Base-by-base conservation (phyloP, 2,888 invertebrate species). In the Pegoplata infirma region DNA sequence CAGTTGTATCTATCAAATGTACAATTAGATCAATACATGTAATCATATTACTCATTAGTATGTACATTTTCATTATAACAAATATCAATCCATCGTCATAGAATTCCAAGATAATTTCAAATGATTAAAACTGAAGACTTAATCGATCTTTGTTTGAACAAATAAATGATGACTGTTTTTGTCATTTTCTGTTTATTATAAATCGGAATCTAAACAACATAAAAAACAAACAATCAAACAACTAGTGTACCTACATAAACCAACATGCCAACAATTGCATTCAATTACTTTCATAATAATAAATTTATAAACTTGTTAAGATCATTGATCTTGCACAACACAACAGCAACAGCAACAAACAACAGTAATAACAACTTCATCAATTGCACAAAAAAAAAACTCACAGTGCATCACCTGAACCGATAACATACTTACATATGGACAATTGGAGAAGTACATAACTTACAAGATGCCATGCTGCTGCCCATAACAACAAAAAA, bases 281-380 rank as follows among this genome's bases (percentile, higher is more conserved):
- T 73, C 74, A 78, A 78, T 78, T 78, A 78, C 78, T 78, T 78
- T 78, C 78, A 78, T 74, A 78, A 78, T 78, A 78, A 78, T 74
- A 78, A 67, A 64, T 76, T 72, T 63, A 76, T 71, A 66, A 61
- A 66, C 71, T 75, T 79, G 75, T 73, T 80, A 63, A 77, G 76
- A 76, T 80, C 80, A 79, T 76, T 75, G 80, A 75, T 78, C 75
- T 81, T 77, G n/a, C n/a, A n/a, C n/a, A 74, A 75, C 69, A 74
- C 59, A n/a, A n/a, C n/a, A n/a, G n/a, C n/a, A n/a, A n/a, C n/a
- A n/a, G n/a, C n/a, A n/a, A n/a, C n/a, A 69, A 77, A 80, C 75
- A 77, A 81, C 75, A 58, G 76, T 74, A 79, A 79, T 77, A 77
- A 53, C 51, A 53, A 66, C 58, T 56, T 40, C 49, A 58, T 56